A percentile compares a stretch with the other conserved stretches of the same genome.
Conservation (phyloP, 1,140 invertebrate genomes). For the Heliconius congener region DNA sequence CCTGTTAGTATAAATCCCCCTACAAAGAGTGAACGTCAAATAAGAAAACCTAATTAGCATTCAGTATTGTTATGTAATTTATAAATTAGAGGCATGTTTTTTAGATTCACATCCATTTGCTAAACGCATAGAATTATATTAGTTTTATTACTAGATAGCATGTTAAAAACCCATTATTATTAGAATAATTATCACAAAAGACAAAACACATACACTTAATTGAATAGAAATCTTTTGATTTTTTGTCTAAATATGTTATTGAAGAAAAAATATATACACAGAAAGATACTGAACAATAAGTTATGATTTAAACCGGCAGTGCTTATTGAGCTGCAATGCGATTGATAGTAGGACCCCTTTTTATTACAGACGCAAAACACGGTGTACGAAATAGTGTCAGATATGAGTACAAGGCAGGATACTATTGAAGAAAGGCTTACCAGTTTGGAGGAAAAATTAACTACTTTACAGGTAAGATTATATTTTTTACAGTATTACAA, state of each 20-base stretch:
- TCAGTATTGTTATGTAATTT: neutral
- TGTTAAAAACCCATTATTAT: neutral
- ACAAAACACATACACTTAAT: constrained; percentile 34
- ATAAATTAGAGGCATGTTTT: constrained; percentile 2
- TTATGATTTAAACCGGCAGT: constrained; percentile 58
- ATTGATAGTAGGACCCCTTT: constrained; percentile 82
- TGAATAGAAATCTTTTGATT: neutral
- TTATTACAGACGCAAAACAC: constrained; percentile 96
- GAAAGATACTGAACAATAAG: constrained; percentile 51
- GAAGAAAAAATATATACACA: neutral
- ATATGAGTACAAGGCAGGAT: constrained; percentile 96
- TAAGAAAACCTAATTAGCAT: neutral
- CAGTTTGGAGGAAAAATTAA: constrained; percentile 93
- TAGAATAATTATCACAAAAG: constrained; percentile 7
- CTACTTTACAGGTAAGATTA: constrained; percentile 84
- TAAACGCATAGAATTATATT: constrained; percentile 47
- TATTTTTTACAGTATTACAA: neutral
- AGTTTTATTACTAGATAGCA: constrained; percentile 15
- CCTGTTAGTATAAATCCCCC: constrained; percentile 20
- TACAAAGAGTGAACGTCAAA: neutral
- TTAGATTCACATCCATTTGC: constrained; percentile 47
- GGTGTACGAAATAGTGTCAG: constrained; percentile 97
- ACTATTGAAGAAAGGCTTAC: constrained; percentile 93
- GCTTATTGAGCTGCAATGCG: constrained; percentile 74
- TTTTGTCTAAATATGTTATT: neutral